A percentile compares a stretch with the other conserved stretches of the same genome.
Conservation (phyloP, 2,113 vertebrate genomes). For the Raphicerus campestris region DNA sequence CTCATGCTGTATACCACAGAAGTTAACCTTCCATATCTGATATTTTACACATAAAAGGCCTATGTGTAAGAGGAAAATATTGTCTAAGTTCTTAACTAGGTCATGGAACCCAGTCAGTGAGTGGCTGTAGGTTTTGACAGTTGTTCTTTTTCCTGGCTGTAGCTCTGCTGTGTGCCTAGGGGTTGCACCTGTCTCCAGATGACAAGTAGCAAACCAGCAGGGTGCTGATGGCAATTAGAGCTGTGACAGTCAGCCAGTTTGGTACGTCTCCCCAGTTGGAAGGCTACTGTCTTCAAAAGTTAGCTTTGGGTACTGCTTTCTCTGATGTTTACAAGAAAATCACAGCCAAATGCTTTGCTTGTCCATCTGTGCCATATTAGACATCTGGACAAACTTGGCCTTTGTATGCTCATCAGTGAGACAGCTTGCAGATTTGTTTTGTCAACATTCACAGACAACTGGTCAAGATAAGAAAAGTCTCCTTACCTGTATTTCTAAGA, state of each 20-base stretch:
- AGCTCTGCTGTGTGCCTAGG: background rate
- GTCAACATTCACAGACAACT: constrained; percentile 57
- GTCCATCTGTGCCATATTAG: constrained; percentile 72
- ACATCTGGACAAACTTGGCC: constrained; percentile 72
- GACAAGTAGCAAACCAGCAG: constrained; percentile 18
- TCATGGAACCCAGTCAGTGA: background rate
- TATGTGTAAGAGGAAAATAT: background rate
- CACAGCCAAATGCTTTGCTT: constrained; percentile 59
- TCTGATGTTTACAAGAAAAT: constrained; percentile 65
- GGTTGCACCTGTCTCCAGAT: background rate
- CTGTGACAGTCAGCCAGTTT: constrained; percentile 53
- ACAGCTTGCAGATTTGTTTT: constrained; percentile 60
- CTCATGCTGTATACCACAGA: background rate
- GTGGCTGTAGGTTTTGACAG: constrained; percentile 48
- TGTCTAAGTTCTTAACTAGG: constrained; percentile 40
- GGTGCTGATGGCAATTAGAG: constrained; percentile 40
- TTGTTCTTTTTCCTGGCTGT: constrained; percentile 25
- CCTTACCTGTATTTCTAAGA: background rate
- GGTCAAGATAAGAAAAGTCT: constrained; percentile 50
- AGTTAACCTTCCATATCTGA: constrained; percentile 1
- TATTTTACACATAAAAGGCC: background rate
- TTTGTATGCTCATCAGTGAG: background rate
- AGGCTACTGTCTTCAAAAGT: constrained; percentile 62
- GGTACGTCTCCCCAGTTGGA: constrained; percentile 48
- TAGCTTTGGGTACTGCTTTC: constrained; percentile 60